A percentile compares a stretch with the other conserved stretches of the same genome.
These are phyloP conservation scores for Vicugna pacos DNA, from an alignment of 2,113 vertebrate species.

Conservation along the genomic window DNA sequence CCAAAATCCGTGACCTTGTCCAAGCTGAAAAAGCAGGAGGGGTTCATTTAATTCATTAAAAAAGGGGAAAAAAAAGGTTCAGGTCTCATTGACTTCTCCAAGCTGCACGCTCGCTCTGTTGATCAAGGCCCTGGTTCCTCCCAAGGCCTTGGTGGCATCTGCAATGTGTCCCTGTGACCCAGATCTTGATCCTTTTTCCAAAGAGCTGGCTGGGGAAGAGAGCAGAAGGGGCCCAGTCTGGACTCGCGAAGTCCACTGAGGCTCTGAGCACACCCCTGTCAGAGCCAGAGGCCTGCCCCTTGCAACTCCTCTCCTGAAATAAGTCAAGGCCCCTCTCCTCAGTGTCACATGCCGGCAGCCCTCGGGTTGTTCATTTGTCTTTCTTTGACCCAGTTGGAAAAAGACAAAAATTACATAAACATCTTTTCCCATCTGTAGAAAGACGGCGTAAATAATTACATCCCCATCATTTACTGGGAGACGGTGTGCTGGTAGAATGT, in stretches of 20 bases:
- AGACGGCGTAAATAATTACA: neutral
- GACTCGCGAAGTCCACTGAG: neutral
- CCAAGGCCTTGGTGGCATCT: accelerated
- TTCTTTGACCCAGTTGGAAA: neutral
- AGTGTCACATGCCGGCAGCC: neutral
- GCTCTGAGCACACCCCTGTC: neutral
- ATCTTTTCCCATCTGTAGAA: neutral
- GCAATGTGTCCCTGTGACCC: neutral
- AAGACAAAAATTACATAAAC: neutral
- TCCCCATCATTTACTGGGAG: neutral
- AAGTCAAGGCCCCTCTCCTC: neutral
- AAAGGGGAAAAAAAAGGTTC: too few relatives aligned
- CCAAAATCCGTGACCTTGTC: neutral
- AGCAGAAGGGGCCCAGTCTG: neutral
- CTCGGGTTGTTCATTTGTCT: too few relatives aligned
- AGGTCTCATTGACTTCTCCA: neutral
- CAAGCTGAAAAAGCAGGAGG: neutral
- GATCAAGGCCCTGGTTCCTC: too few relatives aligned
- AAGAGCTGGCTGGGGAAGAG: neutral
- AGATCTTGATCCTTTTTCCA: neutral
- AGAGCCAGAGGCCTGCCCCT: too few relatives aligned
- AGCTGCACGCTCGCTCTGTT: neutral
- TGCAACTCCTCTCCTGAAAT: neutral
- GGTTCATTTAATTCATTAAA: too few relatives aligned
- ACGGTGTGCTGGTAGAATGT: neutral